phyloP scores from a whole-genome alignment of 2,797 vertebrate genomes.

The Tragelaphus eurycerus region DNA sequence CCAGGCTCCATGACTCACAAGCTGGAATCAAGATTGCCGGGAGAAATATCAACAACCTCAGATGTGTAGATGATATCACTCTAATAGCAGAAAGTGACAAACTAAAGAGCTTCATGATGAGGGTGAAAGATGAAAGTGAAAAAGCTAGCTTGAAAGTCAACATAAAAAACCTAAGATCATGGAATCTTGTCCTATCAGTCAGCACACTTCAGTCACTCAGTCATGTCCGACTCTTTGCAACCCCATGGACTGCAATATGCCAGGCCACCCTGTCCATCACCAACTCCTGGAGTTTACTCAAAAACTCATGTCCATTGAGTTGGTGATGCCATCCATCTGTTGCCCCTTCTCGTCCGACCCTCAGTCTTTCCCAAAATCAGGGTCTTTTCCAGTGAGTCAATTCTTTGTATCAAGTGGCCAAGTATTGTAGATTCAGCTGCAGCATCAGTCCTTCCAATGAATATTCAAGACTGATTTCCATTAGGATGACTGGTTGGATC shows the following conservation, averaged over 20 bases:
- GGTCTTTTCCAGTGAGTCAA: neutral
- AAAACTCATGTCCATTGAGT: neutral
- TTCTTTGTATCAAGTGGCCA: neutral
- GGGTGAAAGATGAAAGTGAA: neutral
- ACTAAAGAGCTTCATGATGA: neutral
- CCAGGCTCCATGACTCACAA: neutral
- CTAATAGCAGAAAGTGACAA: neutral
- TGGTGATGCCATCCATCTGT: neutral
- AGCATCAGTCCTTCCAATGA: neutral
- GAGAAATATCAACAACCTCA: neutral
- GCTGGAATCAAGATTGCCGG: neutral
- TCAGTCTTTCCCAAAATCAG: neutral
- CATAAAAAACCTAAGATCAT: neutral
- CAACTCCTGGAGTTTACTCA: neutral
- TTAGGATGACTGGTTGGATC: neutral
- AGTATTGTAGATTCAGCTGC: neutral
- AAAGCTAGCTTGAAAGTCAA: neutral
- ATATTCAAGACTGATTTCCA: neutral
- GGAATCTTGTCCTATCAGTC: neutral
- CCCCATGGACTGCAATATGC: neutral
- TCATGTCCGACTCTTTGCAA: neutral
- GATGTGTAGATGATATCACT: neutral
- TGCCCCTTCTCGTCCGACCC: rapidly evolving
- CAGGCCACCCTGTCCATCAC: neutral
- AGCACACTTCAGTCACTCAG: neutral